Evolutionary conservation across 1,140 invertebrate genomes (phyloP), one percentile per base, ranked within the genome.

Genomic region (Leptinotarsa lineolata): DNA sequence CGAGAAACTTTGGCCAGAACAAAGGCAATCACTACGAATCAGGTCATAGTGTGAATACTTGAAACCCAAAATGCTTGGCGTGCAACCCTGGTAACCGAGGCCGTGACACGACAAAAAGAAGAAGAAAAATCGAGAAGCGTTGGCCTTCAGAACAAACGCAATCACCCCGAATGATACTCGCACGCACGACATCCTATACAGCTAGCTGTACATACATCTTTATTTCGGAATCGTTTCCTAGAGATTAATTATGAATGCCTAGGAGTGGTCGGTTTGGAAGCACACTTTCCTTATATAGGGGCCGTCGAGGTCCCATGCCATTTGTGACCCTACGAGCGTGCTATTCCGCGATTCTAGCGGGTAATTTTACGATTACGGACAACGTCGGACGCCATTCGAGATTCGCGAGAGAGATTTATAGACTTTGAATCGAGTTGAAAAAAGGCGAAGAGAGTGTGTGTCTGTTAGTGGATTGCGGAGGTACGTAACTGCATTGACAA

Each of bases 181-280:
- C 16, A 54, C 48, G 48, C 48, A 54, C 4, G 16, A 54, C 16
- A 4, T 54, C 4, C n/a, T 54, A 0, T 39, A 30, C 30, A 39
- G 30, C 48, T 54, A 54, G 48, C 48, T 54, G 48, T 54, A 54
- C 48, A 54, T 54, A 54, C 48, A 54, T 54, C 48, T 54, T 54
- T 54, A n/a, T 54, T 54, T 54, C 48, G 16, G 48, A 54, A 0
- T 54, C 48, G n/a, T 54, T 54, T 54, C 48, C 48, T 15, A 15
- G n/a, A 54, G 48, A 54, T 54, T 54, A 54, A 54, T 54, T 54
- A 54, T 18, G 15, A 18, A 54, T 54, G 48, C 48, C 48, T n/a
- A 54, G 48, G 48, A 54, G 48, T 54, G 48, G 48, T 18, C 15
- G 4, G 15, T 54, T 54, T 54, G 3, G 48, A 39, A 54, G 16